Percentiles rank a stretch among this genome's conserved stretches.
Evolutionary conservation across 37 sponge, comb jelly and placozoan species (phyloP).

Genomic region (Cliona cf. orientalis): DNA sequence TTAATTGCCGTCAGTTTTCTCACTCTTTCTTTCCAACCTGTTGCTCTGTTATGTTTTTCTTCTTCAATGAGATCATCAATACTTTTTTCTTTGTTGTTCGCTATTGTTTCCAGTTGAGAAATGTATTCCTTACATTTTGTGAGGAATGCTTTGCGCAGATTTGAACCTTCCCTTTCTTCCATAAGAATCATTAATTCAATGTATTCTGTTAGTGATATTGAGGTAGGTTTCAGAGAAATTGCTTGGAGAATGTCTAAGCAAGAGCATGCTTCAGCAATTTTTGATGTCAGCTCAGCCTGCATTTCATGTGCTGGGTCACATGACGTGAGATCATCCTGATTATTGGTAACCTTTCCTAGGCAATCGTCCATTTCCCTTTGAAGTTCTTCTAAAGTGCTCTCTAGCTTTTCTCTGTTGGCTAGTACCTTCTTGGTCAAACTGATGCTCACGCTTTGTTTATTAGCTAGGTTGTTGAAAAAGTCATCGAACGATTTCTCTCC

Average conservation of each 20-base stretch:
- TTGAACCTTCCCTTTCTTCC: constrained; percentile 62
- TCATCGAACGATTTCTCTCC: constrained; percentile 49
- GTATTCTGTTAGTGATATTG: constrained; percentile 68
- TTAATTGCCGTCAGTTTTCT: too few species aligned
- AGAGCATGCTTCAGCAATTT: constrained; percentile 19
- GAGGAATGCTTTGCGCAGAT: too few species aligned
- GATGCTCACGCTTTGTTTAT: constrained; percentile 33
- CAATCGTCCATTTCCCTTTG: constrained; percentile 13
- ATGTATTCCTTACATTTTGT: too few species aligned
- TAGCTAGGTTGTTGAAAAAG: constrained; percentile 52
- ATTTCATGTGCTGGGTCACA: too few species aligned
- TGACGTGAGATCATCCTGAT: too few species aligned
- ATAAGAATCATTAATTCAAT: constrained; percentile 80
- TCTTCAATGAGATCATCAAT: too few species aligned
- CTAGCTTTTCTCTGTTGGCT: constrained; percentile 53
- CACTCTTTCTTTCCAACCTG: too few species aligned
- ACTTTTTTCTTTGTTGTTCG: too few species aligned
- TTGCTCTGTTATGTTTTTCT: too few species aligned
- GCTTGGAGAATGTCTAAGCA: constrained; percentile 45
- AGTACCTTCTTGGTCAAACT: constrained; percentile 65
- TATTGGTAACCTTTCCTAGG: too few species aligned
- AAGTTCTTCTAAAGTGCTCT: constrained; percentile 24
- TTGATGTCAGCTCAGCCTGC: too few species aligned
- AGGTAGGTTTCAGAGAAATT: constrained; percentile 80
- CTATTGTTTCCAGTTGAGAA: too few species aligned